Percentiles rank a stretch among this genome's conserved stretches.
phyloP scores from a whole-genome alignment of 2,888 invertebrate species.

The Drosophila anomelani region DNA sequence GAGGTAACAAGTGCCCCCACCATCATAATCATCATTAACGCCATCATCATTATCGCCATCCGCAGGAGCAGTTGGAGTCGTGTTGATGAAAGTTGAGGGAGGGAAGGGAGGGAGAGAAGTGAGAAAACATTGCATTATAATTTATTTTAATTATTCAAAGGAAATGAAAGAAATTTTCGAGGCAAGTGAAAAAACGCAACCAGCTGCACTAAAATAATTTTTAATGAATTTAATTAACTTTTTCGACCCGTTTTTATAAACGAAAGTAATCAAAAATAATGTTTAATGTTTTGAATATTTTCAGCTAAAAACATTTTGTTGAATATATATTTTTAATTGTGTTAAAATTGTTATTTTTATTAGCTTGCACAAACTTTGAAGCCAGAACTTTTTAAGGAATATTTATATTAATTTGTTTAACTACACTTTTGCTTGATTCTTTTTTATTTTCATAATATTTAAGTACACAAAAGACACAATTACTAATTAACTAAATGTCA shows the following conservation, averaged over 20 bases:
- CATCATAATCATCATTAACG: constrained; percentile 35
- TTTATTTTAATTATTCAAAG: constrained; percentile 50
- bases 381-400: not conserved
- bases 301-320: not conserved
- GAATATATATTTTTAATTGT: not conserved
- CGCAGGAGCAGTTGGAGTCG: constrained; percentile 19
- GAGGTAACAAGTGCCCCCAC: constrained; percentile 67
- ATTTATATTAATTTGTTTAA: not conserved
- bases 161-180: constrained; percentile 14
- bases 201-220: constrained; percentile 15
- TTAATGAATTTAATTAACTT: constrained; percentile 15
- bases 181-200: constrained; percentile 15
- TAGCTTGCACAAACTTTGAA: not conserved
- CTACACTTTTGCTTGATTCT: not conserved
- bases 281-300: not conserved
- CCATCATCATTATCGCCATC: constrained; percentile 29
- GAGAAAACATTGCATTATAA: constrained; percentile 49
- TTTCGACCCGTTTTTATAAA: not conserved
- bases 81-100: constrained; percentile 5
- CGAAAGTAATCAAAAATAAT: constrained; percentile 1
- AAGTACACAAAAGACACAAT: not conserved
- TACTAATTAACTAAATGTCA: not conserved
- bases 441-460: not conserved
- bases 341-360: not conserved
- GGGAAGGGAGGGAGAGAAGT: constrained; percentile 2